Percentiles rank a stretch among this genome's conserved stretches.
phyloP scores from a whole-genome alignment of 2,113 vertebrate species.

The Mustela nigripes region DNA sequence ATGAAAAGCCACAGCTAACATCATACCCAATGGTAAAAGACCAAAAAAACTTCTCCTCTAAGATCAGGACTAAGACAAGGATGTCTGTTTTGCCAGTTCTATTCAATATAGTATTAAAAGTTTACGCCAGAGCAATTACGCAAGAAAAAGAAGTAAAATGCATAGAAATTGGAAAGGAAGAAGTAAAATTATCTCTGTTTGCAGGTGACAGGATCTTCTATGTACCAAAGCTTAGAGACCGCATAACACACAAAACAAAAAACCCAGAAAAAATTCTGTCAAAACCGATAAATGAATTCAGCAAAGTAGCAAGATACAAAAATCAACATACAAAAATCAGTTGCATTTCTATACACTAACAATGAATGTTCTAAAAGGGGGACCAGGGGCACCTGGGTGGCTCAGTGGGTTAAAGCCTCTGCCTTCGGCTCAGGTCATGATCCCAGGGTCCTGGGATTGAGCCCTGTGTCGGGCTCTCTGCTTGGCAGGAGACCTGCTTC shows the following conservation, averaged over 20 bases:
- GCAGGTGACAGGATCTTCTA: background rate
- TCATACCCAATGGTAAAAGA: background rate
- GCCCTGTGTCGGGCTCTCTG: too few species aligned
- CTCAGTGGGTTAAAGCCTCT: too few species aligned
- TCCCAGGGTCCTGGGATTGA: too few species aligned
- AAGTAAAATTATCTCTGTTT: background rate
- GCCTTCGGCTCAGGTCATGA: too few species aligned
- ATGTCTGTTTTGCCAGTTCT: background rate
- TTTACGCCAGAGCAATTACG: background rate
- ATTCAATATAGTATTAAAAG: background rate
- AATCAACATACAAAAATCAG: background rate
- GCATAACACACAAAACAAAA: background rate
- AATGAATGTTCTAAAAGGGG: background rate
- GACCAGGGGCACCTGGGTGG: too few species aligned
- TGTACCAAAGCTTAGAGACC: background rate
- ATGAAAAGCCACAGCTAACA: background rate
- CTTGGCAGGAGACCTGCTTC: too few species aligned
- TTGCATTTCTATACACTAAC: background rate
- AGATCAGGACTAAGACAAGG: background rate
- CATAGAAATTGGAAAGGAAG: background rate
- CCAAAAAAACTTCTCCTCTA: background rate
- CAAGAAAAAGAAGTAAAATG: background rate
- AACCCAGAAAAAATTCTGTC: background rate
- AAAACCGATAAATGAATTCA: background rate
- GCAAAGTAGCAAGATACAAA: background rate